Percentiles rank a stretch among this genome's conserved stretches.
Conservation (phyloP, 2,113 vertebrate genomes). For the Seriola rivoliana region DNA sequence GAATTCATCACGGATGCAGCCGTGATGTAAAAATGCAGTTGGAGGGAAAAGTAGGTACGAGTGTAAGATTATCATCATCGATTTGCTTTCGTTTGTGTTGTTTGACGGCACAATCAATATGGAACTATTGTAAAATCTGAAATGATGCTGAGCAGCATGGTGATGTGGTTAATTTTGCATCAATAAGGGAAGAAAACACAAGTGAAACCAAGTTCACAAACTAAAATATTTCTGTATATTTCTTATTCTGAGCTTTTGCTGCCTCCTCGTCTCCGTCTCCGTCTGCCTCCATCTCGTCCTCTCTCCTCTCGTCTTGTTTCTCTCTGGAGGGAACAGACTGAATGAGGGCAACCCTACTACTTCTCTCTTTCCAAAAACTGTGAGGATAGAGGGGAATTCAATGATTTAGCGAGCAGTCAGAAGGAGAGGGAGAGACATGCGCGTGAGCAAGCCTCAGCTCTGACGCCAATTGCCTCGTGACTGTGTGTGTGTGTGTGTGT, state of each 20-base stretch:
- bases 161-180: constrained; percentile 16
- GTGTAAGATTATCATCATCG: background rate
- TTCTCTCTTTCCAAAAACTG: constrained; percentile 45
- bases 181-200: background rate
- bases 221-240: background rate
- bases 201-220: background rate
- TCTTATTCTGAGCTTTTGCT: background rate
- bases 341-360: constrained; percentile 77
- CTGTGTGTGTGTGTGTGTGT: background rate
- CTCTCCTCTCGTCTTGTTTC: constrained; percentile 19
- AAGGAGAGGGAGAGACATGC: constrained; percentile 18
- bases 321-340: constrained; percentile 65
- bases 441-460: constrained; percentile 52
- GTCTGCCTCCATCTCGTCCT: background rate
- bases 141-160: background rate
- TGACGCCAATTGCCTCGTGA: constrained; percentile 76
- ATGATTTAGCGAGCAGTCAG: constrained; percentile 42
- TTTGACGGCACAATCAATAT: background rate
- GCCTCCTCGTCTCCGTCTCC: background rate
- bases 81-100: constrained; percentile 28
- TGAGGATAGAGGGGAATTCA: constrained; percentile 58
- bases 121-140: constrained; percentile 7
- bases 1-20: constrained; percentile 19
- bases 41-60: background rate
- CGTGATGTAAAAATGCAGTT: background rate